Evolutionary conservation across 2,888 invertebrate species (phyloP).

Genomic region (Stenodema calcarata): DNA sequence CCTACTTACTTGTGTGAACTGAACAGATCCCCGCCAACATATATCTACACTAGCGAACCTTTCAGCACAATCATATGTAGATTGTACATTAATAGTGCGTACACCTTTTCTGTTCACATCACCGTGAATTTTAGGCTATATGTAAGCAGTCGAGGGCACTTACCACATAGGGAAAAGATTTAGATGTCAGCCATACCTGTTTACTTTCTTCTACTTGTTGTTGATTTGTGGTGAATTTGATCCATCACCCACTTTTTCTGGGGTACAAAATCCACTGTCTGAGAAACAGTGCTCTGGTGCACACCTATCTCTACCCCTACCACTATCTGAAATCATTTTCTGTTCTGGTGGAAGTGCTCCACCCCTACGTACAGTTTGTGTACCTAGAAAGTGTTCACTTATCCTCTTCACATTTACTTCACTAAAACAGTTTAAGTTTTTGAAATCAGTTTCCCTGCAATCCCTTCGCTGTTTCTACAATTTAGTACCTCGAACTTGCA

Average conservation of each 20-base stretch:
- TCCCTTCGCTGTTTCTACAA: not conserved
- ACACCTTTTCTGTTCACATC: constrained; percentile 8
- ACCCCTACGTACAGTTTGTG: not conserved
- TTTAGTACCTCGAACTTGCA: not conserved
- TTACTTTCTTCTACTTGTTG: no score
- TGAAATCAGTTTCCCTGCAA: not conserved
- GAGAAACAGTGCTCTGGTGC: no score
- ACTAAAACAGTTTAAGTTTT: constrained; percentile 7
- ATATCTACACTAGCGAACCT: not conserved
- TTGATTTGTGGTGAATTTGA: no score
- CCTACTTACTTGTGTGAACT: no score
- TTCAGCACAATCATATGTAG: not conserved
- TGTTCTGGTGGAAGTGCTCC: constrained; percentile 9
- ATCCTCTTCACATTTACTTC: constrained; percentile 23
- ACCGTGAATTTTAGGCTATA: constrained; percentile 11
- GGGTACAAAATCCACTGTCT: no score
- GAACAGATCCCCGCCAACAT: not conserved
- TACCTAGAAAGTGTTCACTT: constrained; percentile 24
- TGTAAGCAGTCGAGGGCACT: constrained; percentile 29
- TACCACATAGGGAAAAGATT: constrained; percentile 22
- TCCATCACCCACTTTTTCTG: no score
- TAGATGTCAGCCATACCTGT: no score
- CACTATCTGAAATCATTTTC: no score
- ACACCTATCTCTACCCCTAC: no score
- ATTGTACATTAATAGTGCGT: not conserved